Percentiles rank a stretch among this genome's conserved stretches.
Evolutionary conservation across 2,113 vertebrate genomes (phyloP).

Genomic region (Chionomys nivalis): DNA sequence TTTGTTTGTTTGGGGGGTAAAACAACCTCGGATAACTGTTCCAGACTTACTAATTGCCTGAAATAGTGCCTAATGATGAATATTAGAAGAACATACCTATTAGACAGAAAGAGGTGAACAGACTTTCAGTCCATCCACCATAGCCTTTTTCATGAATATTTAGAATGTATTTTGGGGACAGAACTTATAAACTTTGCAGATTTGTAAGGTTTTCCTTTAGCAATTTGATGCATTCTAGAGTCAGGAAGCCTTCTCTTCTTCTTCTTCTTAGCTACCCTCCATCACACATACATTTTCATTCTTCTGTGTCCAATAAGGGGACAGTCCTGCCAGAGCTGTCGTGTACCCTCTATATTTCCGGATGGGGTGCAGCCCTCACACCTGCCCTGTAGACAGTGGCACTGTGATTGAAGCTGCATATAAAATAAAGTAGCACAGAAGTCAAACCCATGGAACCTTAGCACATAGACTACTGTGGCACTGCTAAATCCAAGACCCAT

Average conservation of each 20-base stretch:
- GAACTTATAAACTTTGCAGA: neutral
- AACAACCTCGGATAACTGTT: neutral
- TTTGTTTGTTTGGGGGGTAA: neutral
- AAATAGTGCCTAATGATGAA: neutral
- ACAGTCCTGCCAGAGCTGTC: accelerated
- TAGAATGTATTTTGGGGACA: conserved; percentile 3
- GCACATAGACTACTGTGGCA: neutral
- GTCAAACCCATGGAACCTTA: neutral
- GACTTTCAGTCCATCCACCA: neutral
- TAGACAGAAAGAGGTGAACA: neutral
- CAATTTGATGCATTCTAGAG: neutral
- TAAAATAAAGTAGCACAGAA: neutral
- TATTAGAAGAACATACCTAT: neutral
- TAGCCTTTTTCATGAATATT: conserved; percentile 25
- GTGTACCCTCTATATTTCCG: neutral
- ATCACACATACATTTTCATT: accelerated
- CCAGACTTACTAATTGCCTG: conserved; percentile 46
- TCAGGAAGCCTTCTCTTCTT: neutral
- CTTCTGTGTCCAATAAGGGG: neutral
- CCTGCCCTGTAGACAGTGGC: accelerated
- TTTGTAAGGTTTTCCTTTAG: neutral
- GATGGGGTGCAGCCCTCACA: neutral
- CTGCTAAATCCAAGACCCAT: neutral
- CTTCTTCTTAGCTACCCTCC: too few relatives aligned
- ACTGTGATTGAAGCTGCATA: neutral